These are phyloP conservation scores for Phymastichus coffea DNA, from an alignment of 1,140 invertebrate genomes.

Conservation along the genomic window DNA sequence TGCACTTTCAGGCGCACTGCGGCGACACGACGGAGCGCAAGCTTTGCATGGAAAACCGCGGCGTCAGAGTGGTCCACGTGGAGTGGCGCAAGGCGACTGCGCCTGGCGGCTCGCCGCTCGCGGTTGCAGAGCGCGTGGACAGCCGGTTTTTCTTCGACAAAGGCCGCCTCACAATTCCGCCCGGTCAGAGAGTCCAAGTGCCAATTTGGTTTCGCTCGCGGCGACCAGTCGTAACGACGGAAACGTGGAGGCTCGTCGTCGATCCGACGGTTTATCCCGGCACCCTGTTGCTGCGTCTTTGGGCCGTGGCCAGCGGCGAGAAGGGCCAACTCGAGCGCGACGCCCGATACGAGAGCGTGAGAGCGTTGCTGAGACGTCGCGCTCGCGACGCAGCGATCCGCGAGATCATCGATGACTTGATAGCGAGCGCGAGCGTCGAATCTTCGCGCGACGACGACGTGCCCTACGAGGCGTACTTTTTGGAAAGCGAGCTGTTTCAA, in stretches of 20 bases:
- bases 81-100: not conserved
- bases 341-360: slow-evolving; percentile 16
- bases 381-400: slow-evolving; percentile 26
- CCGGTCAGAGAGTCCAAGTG: slow-evolving; percentile 32
- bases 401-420: slow-evolving; percentile 29
- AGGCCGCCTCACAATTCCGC: slow-evolving; percentile 35
- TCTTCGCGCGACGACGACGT: slow-evolving; percentile 7
- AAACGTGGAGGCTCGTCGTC: slow-evolving; percentile 38
- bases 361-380: slow-evolving; percentile 22
- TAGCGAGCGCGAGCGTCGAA: not conserved
- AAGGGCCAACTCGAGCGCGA: not conserved
- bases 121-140: not conserved
- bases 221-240: slow-evolving; percentile 12
- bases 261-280: slow-evolving; percentile 33
- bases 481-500: slow-evolving; percentile 34
- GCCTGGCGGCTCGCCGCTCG: too few relatives aligned
- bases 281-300: slow-evolving; percentile 32
- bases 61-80: slow-evolving; percentile 19
- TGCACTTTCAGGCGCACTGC: slow-evolving; percentile 25
- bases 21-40: slow-evolving; percentile 3
- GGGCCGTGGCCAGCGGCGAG: slow-evolving; percentile 19
- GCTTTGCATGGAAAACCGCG: slow-evolving; percentile 41
- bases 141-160: slow-evolving; percentile 44
- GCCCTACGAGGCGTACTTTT: slow-evolving; percentile 27
- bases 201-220: slow-evolving; percentile 33